These are phyloP conservation scores for Phymorhynchus buccinoides DNA, from an alignment of 1,140 invertebrate species.

Conservation along the genomic window DNA sequence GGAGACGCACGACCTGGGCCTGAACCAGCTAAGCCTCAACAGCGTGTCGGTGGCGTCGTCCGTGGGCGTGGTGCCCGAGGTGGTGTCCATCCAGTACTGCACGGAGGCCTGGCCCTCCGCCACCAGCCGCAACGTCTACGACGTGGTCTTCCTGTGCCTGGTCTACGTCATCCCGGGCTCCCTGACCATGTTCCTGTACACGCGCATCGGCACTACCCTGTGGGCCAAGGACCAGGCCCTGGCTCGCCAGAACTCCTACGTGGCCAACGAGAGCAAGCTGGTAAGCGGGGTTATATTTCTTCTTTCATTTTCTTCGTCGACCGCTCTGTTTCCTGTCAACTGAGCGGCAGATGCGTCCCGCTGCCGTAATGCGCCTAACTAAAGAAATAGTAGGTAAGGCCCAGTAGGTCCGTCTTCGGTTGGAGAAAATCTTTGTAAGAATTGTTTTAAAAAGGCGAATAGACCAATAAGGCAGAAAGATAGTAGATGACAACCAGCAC, in stretches of 20 bases:
- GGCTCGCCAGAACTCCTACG: slow-evolving; percentile 53
- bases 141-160: slow-evolving; percentile 80
- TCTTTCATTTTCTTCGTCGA: too few species aligned
- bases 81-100: slow-evolving; percentile 52
- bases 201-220: slow-evolving; percentile 81
- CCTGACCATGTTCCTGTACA: slow-evolving; percentile 82
- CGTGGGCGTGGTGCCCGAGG: slow-evolving; percentile 28
- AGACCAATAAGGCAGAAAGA: too few species aligned
- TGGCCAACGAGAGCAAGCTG: slow-evolving; percentile 27
- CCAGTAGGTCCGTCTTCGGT: too few species aligned
- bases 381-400: too few species aligned
- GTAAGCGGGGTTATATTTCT: too few species aligned
- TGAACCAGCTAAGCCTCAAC: neutral
- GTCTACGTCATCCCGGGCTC: slow-evolving; percentile 83
- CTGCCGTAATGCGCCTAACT: too few species aligned
- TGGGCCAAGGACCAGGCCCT: slow-evolving; percentile 77
- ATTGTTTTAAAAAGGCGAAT: too few species aligned
- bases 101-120: slow-evolving; percentile 59
- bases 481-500: too few species aligned
- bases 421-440: too few species aligned
- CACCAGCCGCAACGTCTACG: slow-evolving; percentile 73
- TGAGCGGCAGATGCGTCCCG: too few species aligned
- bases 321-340: too few species aligned
- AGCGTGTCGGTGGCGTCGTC: slow-evolving; percentile 18
- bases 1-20: slow-evolving; percentile 23